Evolutionary conservation across 2,888 invertebrate genomes (phyloP).

Genomic region (Aphrophora alni): DNA sequence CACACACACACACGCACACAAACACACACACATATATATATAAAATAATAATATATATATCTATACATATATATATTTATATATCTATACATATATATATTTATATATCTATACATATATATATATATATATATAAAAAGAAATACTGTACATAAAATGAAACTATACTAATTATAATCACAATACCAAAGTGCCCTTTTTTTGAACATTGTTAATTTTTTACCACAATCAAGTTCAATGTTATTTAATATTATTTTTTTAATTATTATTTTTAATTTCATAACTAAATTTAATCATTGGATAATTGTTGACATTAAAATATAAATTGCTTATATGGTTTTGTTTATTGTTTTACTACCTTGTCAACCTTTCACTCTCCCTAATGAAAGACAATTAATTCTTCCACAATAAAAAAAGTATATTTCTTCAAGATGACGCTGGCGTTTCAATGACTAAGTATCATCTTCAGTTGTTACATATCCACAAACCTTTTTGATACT

Average conservation of each 20-base stretch:
- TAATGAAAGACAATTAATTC: too few relatives aligned
- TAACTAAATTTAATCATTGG: background rate
- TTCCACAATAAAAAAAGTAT: too few relatives aligned
- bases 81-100: too few relatives aligned
- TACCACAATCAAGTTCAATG: background rate
- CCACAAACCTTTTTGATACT: too few relatives aligned
- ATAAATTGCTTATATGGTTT: background rate
- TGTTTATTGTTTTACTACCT: background rate
- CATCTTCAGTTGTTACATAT: too few relatives aligned
- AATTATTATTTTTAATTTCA: background rate
- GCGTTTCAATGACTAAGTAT: too few relatives aligned
- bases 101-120: too few relatives aligned
- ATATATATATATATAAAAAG: background rate
- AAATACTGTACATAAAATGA: background rate
- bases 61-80: too few relatives aligned
- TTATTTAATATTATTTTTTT: background rate
- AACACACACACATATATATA: background rate
- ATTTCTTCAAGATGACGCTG: too few relatives aligned
- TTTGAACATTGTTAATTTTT: slow-evolving; percentile 1
- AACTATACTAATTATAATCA: background rate
- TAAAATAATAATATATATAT: background rate
- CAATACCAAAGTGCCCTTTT: slow-evolving; percentile 39
- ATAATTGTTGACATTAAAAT: background rate
- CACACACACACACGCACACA: background rate
- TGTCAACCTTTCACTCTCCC: too few relatives aligned